A percentile compares a stretch with the other conserved stretches of the same genome.
phyloP scores from a whole-genome alignment of 2,797 vertebrate species.

The Acanthopagrus latus region DNA sequence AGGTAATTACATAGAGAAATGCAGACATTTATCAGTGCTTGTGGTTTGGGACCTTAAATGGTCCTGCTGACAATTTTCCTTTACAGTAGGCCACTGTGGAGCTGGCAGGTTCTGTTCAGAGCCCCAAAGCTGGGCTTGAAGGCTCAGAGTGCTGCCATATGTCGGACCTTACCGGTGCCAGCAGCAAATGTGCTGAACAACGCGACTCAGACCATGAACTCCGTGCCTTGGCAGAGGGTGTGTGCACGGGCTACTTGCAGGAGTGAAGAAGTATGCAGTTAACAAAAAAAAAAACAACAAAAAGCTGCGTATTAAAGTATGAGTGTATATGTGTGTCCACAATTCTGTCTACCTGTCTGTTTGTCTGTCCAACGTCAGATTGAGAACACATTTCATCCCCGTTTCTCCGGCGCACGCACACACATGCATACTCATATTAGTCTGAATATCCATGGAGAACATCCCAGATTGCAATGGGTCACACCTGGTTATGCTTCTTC shows the following conservation, averaged over 20 bases:
- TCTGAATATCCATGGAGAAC: slow-evolving; percentile 78
- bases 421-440: slow-evolving; percentile 55
- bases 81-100: slow-evolving; percentile 80
- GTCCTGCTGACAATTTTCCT: slow-evolving; percentile 80
- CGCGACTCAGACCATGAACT: slow-evolving; percentile 81
- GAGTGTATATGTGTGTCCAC: slow-evolving; percentile 57
- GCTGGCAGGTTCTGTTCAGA: slow-evolving; percentile 79
- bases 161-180: slow-evolving; percentile 80
- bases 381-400: slow-evolving; percentile 62
- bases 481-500: slow-evolving; percentile 86
- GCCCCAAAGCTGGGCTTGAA: slow-evolving; percentile 70
- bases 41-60: slow-evolving; percentile 81
- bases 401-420: slow-evolving; percentile 52
- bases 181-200: slow-evolving; percentile 84
- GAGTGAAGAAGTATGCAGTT: slow-evolving; percentile 49
- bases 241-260: slow-evolving; percentile 64
- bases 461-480: slow-evolving; percentile 83
- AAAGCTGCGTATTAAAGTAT: slow-evolving; percentile 19
- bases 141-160: slow-evolving; percentile 86
- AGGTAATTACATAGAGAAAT: slow-evolving; percentile 80
- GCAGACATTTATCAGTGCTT: slow-evolving; percentile 82
- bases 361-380: slow-evolving; percentile 62
- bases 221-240: slow-evolving; percentile 81
- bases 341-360: slow-evolving; percentile 56
- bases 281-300: slow-evolving; percentile 27